Evolutionary conservation across 2,113 vertebrate species (phyloP).

Genomic region (Puma concolor): DNA sequence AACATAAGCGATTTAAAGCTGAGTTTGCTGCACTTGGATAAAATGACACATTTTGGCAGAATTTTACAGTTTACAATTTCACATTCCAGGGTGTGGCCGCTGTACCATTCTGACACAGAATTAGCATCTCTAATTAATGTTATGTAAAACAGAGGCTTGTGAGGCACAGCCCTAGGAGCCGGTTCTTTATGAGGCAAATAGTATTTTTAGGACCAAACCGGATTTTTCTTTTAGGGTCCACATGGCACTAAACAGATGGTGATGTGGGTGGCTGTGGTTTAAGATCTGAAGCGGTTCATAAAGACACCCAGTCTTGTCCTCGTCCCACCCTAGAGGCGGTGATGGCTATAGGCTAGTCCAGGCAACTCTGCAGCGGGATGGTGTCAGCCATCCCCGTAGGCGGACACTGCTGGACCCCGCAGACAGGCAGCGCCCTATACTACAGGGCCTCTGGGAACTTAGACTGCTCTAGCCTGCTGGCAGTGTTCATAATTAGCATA

Average conservation of each 20-base stretch:
- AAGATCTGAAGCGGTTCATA: conserved; percentile 56
- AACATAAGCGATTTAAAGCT: conserved; percentile 9
- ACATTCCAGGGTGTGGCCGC: conserved; percentile 26
- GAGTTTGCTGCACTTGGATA: background rate
- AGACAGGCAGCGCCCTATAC: background rate
- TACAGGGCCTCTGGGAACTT: background rate
- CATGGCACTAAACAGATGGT: conserved; percentile 74
- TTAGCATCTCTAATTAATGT: conserved; percentile 70
- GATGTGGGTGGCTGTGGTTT: conserved; percentile 68
- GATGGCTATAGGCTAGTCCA: background rate
- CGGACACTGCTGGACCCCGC: background rate
- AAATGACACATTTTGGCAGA: conserved; percentile 53
- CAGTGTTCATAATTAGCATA: conserved; percentile 22
- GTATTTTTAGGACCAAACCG: conserved; percentile 78
- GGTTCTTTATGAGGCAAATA: conserved; percentile 55
- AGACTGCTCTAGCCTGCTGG: conserved; percentile 6
- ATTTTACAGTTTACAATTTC: conserved; percentile 53
- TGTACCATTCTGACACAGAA: conserved; percentile 37
- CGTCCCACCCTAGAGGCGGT: background rate
- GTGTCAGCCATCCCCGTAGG: background rate
- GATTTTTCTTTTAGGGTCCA: conserved; percentile 76
- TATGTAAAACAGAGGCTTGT: conserved; percentile 60
- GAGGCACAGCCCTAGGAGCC: conserved; percentile 8
- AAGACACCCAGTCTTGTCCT: conserved; percentile 34
- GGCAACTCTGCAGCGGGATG: background rate